Evolutionary conservation across 2,113 vertebrate genomes (phyloP), one percentile per base, ranked within the genome.

Genomic region (Chaetops frenatus): DNA sequence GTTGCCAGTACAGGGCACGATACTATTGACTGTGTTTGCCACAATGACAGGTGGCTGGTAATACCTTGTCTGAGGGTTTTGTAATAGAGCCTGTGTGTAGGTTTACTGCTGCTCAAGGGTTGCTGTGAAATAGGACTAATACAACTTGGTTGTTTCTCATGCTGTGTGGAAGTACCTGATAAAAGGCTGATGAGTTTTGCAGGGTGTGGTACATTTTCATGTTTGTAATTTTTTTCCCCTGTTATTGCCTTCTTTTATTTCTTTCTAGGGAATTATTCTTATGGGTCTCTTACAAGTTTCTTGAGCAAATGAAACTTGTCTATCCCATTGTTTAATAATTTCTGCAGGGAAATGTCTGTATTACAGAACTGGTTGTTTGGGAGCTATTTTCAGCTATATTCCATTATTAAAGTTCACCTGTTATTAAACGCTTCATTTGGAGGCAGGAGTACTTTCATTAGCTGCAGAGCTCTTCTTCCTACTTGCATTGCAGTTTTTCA

Each of bases 41-140:
- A 24, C 22, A 40, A 0, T 54, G 40, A 13, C 53, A 16, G 6
- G 6, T 0, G 1, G 10, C 18, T 40, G n/a, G 12, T 47, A 28
- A 19, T 47, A 18, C 15, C n/a, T 86, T 51, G 11, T 47, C 24
- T 40, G 36, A 53, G 28, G 24, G 11, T 51, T 86, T 82, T 60
- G 29, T 69, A 12, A 27, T 38, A 42, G 11, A 67, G n/a, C 29
- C 40, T 31, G 4, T 69, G 27, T 38, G 1, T 24, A 29, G 16
- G 8, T 74, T 67, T 64, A 36, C 45, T 74, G 51, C 45, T 28
- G 8, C 47, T 90, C 9, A 33, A 47, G 44, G 61, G 27, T 53
- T 82, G 57, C 25, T 31, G n/a, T 69, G 44, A 60, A 90, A 40
- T 4, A 62, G 44, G 25, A 36, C 20, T 60, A 31, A 48, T 44